Evolutionary conservation across 37 sponge, comb jelly and placozoan species (phyloP), one percentile per base, ranked within the genome.

Genomic region (Petrosia ficiformis): DNA sequence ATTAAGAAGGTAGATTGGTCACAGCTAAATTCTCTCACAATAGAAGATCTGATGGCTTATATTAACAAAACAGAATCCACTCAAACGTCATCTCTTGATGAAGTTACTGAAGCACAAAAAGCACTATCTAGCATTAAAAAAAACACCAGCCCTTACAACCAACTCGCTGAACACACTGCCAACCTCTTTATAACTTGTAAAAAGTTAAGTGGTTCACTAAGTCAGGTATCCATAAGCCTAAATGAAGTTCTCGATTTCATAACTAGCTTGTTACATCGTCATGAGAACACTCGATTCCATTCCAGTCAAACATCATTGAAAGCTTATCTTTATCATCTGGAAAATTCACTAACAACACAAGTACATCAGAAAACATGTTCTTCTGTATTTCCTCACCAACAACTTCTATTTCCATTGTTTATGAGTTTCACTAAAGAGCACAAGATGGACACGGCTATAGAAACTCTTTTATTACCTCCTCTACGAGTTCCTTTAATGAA

Each of bases 31-130:
- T 6, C 11, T 61, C 14, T 26, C 5, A 26, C 30, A 8, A 6
- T 69, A 34, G 44, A 61, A 32, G 0, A 70, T n/a, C 35, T 77
- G 3, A 44, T 40, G 33, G 25, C 64, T 40, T 52, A 78, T 24
- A 34, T 29, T 37, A 71, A 67, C 4, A 74, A 82, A 21, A 31
- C 43, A 25, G 63, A 78, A 36, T 28, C 31, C 44, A 30, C 44
- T 3, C 76, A 80, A 31, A 24, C 39, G 34, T 29, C 71, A 1
- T 43, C 83, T 36, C 28, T 74, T 2, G 74, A 82, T 25, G 59
- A 60, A 3, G 78, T 88, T 41, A 42, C 19, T 4, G 88, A 88
- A 6, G 73, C 88, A 21, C 73, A 73, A 10, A 77, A 78, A 37
- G 56, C 19, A 29, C 36, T 88, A 48, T 22, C 34, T 33, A 16